phyloP scores from a whole-genome alignment of 37 sponge, comb jelly and placozoan genomes.

The Spongilla lacustris region DNA sequence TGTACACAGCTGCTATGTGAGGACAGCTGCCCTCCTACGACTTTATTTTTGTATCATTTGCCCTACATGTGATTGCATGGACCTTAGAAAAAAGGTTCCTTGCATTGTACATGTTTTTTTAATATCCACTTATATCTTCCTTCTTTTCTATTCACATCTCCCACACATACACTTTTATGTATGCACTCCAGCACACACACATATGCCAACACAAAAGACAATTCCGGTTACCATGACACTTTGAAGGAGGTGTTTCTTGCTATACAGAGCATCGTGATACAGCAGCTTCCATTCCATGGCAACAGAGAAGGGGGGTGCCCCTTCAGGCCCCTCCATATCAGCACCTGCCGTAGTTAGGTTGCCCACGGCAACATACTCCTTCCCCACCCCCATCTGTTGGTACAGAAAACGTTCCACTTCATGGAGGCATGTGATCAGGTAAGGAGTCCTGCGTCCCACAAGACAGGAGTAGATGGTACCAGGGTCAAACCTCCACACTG shows the following conservation, averaged over 20 bases:
- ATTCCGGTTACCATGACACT: constrained; percentile 74
- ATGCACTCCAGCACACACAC: too few species aligned
- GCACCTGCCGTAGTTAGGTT: not conserved
- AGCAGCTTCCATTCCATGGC: constrained; percentile 57
- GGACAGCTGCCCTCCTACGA: too few species aligned
- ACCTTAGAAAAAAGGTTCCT: too few species aligned
- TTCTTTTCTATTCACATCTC: too few species aligned
- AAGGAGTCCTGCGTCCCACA: constrained; percentile 51
- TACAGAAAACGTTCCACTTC: constrained; percentile 72
- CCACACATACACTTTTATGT: too few species aligned
- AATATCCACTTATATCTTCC: too few species aligned
- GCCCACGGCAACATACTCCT: not conserved
- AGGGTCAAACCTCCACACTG: constrained; percentile 17
- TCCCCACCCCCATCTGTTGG: not conserved
- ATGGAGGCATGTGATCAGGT: constrained; percentile 64
- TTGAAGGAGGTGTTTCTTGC: constrained; percentile 72
- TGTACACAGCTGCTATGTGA: too few species aligned
- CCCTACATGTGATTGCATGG: too few species aligned
- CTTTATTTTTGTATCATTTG: too few species aligned
- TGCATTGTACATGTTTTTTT: too few species aligned
- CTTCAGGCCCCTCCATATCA: too few species aligned
- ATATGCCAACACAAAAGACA: too few species aligned
- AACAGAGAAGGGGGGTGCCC: not conserved
- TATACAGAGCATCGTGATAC: constrained; percentile 51
- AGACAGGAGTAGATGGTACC: constrained; percentile 73